Conservation (phyloP, 2,888 invertebrate species). For the Perizoma affinitatum region DNA sequence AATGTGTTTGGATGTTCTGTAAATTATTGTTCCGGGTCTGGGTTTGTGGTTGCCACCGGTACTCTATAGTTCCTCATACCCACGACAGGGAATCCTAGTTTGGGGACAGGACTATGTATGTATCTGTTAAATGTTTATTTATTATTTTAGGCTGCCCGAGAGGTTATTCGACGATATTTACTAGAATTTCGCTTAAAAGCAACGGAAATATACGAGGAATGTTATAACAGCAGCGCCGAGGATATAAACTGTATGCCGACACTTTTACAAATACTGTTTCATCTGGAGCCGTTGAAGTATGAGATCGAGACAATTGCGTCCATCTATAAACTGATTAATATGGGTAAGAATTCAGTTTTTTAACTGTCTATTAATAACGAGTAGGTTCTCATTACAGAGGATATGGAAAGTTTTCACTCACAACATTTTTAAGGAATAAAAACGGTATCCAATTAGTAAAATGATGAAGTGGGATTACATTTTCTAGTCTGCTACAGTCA, state of each 20-base stretch:
- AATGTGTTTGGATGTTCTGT: no score
- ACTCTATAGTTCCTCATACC: background rate
- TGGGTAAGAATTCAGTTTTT: conserved; percentile 51
- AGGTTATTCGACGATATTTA: conserved; percentile 84
- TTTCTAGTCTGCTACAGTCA: no score
- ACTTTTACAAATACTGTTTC: conserved; percentile 66
- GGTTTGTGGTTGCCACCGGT: background rate
- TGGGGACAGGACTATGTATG: no score
- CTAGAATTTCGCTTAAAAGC: conserved; percentile 83
- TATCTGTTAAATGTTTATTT: conserved; percentile 24
- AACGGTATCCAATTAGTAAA: no score
- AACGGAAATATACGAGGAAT: conserved; percentile 68
- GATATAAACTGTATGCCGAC: conserved; percentile 69
- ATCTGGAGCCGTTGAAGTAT: conserved; percentile 75
- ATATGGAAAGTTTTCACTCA: no score
- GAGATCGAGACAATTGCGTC: conserved; percentile 82
- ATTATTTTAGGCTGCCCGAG: conserved; percentile 83
- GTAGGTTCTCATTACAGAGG: no score
- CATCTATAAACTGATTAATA: conserved; percentile 78
- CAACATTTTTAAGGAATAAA: no score
- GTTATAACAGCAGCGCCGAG: conserved; percentile 46
- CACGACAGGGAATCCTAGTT: no score
- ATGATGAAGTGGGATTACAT: no score
- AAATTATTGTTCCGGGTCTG: no score
- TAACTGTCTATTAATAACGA: no score